Evolutionary conservation across 2,113 vertebrate genomes (phyloP).

Genomic region (Caranx ignobilis): DNA sequence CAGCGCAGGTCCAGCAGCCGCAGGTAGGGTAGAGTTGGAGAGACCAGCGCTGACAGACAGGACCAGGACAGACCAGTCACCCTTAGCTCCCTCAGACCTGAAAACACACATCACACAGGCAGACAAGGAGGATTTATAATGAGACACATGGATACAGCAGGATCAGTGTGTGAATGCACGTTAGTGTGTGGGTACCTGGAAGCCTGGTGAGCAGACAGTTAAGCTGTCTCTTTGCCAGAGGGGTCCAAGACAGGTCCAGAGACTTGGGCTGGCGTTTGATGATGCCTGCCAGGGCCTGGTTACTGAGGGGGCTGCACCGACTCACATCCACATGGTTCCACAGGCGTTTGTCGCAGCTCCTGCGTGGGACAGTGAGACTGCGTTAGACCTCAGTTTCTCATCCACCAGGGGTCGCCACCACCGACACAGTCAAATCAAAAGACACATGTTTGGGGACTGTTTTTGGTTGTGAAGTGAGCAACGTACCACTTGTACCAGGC

Average conservation of each 20-base stretch:
- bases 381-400: neutral
- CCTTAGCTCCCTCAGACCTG: constrained; percentile 95
- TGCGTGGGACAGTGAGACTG: constrained; percentile 24
- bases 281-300: constrained; percentile 93
- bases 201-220: constrained; percentile 95
- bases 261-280: constrained; percentile 93
- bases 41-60: constrained; percentile 92
- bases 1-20: constrained; percentile 96
- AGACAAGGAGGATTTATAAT: neutral
- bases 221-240: constrained; percentile 96
- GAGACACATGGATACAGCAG: neutral
- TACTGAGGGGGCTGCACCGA: constrained; percentile 92
- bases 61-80: constrained; percentile 94
- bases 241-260: constrained; percentile 97
- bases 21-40: constrained; percentile 92
- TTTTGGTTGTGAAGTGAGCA: neutral
- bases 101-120: constrained; percentile 17
- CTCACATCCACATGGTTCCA: constrained; percentile 96
- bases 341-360: constrained; percentile 92
- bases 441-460: neutral
- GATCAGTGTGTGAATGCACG: neutral
- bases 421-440: too few species aligned
- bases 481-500: constrained; percentile 99
- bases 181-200: constrained; percentile 82
- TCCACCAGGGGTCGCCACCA: neutral